A percentile compares a stretch with the other conserved stretches of the same genome.
Conservation (phyloP, 2,797 vertebrate genomes). For the Chelon labrosus region DNA sequence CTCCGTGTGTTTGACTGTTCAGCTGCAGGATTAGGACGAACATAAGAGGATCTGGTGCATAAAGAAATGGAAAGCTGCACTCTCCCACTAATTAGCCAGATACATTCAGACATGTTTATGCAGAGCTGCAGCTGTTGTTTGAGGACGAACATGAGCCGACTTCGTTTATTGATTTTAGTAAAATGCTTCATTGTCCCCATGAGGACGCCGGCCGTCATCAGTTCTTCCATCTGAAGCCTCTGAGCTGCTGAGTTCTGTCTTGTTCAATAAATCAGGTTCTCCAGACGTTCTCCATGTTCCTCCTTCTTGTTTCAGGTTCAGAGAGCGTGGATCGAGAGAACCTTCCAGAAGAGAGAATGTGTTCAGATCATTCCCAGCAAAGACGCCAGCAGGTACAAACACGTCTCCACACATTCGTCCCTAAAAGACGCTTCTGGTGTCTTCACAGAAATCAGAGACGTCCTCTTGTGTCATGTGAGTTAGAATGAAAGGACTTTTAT, state of each 20-base stretch:
- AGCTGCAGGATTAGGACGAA: conserved; percentile 68
- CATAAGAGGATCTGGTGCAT: conserved; percentile 85
- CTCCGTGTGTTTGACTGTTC: not conserved
- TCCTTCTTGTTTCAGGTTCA: conserved; percentile 82
- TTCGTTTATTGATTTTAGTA: too few species aligned
- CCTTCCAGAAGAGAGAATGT: conserved; percentile 95
- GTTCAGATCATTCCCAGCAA: conserved; percentile 89
- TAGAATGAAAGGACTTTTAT: too few species aligned
- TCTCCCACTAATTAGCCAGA: conserved; percentile 68
- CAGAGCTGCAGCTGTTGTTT: not conserved
- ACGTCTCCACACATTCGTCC: too few species aligned
- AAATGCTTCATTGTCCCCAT: too few species aligned
- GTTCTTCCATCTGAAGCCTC: too few species aligned
- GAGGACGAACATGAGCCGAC: not conserved
- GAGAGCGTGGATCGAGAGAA: conserved; percentile 95
- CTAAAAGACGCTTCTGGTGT: too few species aligned
- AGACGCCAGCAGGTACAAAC: conserved; percentile 89
- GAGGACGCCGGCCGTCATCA: too few species aligned
- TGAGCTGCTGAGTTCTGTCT: too few species aligned
- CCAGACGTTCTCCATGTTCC: not conserved
- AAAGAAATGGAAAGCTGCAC: conserved; percentile 67
- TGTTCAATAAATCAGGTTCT: not conserved
- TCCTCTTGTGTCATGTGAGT: too few species aligned
- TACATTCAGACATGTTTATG: not conserved
- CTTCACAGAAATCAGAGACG: too few species aligned